A percentile compares a stretch with the other conserved stretches of the same genome.
Evolutionary conservation across 2,888 invertebrate species (phyloP).

Genomic region (Caenorhabditis sp.): DNA sequence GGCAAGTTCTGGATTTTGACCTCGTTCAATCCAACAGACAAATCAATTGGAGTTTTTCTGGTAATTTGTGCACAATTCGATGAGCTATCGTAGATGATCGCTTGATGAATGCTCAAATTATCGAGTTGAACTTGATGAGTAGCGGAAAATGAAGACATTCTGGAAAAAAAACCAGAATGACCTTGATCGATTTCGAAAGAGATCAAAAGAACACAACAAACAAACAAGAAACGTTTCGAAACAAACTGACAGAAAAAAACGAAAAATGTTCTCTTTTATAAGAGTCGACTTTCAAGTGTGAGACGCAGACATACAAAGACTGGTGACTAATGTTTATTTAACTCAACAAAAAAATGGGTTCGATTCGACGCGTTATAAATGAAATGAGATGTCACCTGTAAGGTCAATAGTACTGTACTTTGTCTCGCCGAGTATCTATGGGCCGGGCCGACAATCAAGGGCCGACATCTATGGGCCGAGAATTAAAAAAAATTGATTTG

Average conservation of each 20-base stretch:
- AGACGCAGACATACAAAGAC: not conserved
- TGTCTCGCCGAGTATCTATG: no score
- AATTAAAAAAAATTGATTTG: no score
- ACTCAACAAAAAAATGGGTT: no score
- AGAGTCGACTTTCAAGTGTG: not conserved
- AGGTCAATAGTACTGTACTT: no score
- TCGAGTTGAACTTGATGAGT: conserved; percentile 22
- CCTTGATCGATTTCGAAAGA: not conserved
- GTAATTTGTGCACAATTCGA: conserved; percentile 31
- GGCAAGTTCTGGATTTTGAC: conserved; percentile 29
- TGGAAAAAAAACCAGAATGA: conserved; percentile 1
- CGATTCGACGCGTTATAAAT: no score
- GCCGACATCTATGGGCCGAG: no score
- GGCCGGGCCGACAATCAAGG: no score
- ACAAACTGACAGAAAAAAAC: not conserved
- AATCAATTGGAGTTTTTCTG: conserved; percentile 22
- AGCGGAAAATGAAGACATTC: conserved; percentile 7
- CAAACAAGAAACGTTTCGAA: not conserved
- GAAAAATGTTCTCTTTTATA: not conserved
- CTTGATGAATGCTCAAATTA: conserved; percentile 20
- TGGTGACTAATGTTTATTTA: not conserved
- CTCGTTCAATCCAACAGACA: conserved; percentile 26
- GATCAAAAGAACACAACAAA: not conserved
- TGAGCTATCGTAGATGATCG: conserved; percentile 23
- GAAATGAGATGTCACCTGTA: no score